These are phyloP conservation scores for Muscicapa striata DNA, from an alignment of 2,797 vertebrate genomes.

Conservation along the genomic window DNA sequence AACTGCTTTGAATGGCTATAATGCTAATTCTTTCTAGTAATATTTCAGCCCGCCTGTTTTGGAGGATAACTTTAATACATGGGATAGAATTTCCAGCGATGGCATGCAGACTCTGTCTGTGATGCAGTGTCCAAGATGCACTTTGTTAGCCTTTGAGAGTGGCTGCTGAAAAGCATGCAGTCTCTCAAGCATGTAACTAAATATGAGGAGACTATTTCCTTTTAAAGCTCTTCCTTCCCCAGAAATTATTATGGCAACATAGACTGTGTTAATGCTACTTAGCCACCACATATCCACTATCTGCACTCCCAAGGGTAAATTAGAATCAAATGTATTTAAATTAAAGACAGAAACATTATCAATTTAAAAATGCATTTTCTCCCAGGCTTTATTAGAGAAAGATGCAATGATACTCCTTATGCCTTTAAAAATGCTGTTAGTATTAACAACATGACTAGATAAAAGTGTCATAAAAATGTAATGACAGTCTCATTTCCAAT, in stretches of 20 bases:
- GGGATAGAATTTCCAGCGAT: neutral
- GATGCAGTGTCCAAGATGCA: neutral
- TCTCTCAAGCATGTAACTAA: neutral
- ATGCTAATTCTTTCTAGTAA: neutral
- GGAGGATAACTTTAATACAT: neutral
- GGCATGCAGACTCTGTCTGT: neutral
- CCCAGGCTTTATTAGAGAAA: neutral
- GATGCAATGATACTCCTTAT: neutral
- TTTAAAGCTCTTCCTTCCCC: neutral
- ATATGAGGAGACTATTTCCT: neutral
- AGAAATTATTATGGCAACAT: neutral
- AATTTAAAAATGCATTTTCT: constrained; percentile 22
- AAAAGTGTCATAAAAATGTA: constrained; percentile 5
- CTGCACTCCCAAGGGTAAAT: neutral
- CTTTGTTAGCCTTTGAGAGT: neutral
- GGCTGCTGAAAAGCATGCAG: neutral
- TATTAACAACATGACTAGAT: neutral
- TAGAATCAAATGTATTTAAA: constrained; percentile 25
- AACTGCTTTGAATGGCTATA: neutral
- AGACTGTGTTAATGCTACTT: neutral
- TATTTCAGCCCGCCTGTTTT: neutral
- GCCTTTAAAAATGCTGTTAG: neutral
- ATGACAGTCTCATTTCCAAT: neutral
- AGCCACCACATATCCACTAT: neutral
- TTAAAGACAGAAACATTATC: neutral